phyloP scores from a whole-genome alignment of 1,140 invertebrate species.

The Polypedilum vanderplanki region DNA sequence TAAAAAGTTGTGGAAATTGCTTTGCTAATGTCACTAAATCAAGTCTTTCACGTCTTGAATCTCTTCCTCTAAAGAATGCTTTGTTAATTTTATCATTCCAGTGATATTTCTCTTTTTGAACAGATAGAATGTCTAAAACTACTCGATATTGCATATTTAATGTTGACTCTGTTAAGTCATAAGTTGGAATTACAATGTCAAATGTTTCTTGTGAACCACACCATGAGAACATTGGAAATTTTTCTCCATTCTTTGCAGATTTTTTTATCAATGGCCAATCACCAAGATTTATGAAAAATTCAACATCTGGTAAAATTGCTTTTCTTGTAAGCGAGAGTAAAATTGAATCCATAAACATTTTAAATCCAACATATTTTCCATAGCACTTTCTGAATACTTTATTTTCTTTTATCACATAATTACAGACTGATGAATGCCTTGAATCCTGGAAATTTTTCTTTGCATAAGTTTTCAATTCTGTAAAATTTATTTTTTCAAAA shows the following conservation, averaged over 20 bases:
- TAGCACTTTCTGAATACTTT: slow-evolving; percentile 82
- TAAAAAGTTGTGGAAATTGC: slow-evolving; percentile 72
- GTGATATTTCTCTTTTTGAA: slow-evolving; percentile 53
- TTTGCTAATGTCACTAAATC: slow-evolving; percentile 73
- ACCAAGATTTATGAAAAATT: slow-evolving; percentile 89
- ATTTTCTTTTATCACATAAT: slow-evolving; percentile 83
- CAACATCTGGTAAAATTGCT: slow-evolving; percentile 76
- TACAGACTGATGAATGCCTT: slow-evolving; percentile 76
- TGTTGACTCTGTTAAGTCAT: slow-evolving; percentile 88
- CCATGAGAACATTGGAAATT: slow-evolving; percentile 91
- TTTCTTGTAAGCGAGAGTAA: slow-evolving; percentile 76
- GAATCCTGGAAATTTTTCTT: slow-evolving; percentile 44
- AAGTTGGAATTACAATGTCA: slow-evolving; percentile 93
- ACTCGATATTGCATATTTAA: slow-evolving; percentile 88
- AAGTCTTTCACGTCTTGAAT: slow-evolving; percentile 76
- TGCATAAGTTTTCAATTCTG: slow-evolving; percentile 58
- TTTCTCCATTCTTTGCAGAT: slow-evolving; percentile 38
- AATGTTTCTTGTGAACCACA: slow-evolving; percentile 76
- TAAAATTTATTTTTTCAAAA: slow-evolving; percentile 69
- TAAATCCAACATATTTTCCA: slow-evolving; percentile 92
- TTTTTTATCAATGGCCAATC: slow-evolving; percentile 82
- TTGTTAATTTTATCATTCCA: slow-evolving; percentile 72
- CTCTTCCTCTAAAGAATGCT: slow-evolving; percentile 87
- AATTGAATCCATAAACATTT: slow-evolving; percentile 89
- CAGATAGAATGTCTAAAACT: slow-evolving; percentile 80